Evolutionary conservation across 2,888 invertebrate genomes (phyloP), one percentile per base, ranked within the genome.

Genomic region (Plagodis pulveraria): DNA sequence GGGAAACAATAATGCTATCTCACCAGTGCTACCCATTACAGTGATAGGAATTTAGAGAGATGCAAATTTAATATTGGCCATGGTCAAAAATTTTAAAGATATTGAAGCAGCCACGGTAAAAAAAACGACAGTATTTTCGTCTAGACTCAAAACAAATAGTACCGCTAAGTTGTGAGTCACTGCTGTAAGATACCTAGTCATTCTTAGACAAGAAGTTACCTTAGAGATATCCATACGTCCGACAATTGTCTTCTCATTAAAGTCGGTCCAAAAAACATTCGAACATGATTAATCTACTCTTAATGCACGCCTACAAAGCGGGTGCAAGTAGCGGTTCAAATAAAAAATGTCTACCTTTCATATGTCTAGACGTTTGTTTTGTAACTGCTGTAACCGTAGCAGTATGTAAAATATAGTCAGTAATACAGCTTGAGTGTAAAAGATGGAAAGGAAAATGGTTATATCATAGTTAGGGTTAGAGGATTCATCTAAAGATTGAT

Each of bases 261-360:
- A 68, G 56, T 56, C 60, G 60, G 45, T 35, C 50, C 35, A 59
- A 63, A 61, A 65, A 58, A 67, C 68, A 70, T 72, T 74, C 70
- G 66, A 74, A 74, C 65, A 76, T 80, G 80, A 84, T 84, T 78
- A 80, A 83, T 84, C 69, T 76, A 72, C 76, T 74, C 76, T 73
- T 77, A 78, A 78, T 76, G 71, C 66, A 70, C 83, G 73, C 84
- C 85, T 73, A 81, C 81, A 61, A 62, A 58, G 58, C 22, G 22
- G 22, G 2, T 22, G 76, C 76, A 72, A 78, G 78, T 74, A 77
- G 76, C 77, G 75, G 71, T 62, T 71, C 68, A 64, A 73, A 77
- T 81, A 84, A 87, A 83, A 86, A 84, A 81, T 78, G 84, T 84
- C 81, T 83, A 78, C 76, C 77, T 80, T 75, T 73, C 78, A 77